A percentile compares a stretch with the other conserved stretches of the same genome.
Conservation (phyloP, 2,113 vertebrate genomes). For the Choloepus hoffmanni region DNA sequence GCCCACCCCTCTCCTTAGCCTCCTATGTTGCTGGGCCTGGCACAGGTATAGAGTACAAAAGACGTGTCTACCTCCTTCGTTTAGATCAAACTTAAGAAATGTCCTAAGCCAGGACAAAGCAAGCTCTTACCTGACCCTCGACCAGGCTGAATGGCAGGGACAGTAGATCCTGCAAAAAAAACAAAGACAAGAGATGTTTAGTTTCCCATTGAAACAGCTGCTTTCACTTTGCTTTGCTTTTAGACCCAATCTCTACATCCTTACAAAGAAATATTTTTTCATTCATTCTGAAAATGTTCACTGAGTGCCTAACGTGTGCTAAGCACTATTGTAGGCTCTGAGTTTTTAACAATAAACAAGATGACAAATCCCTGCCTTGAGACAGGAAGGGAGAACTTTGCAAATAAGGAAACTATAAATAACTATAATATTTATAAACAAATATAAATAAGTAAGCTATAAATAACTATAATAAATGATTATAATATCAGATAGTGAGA, state of each 20-base stretch:
- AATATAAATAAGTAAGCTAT: not conserved
- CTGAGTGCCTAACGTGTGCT: not conserved
- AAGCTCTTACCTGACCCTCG: conserved; percentile 33
- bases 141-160: not conserved
- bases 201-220: not conserved
- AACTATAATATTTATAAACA: no score
- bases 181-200: not conserved
- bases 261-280: not conserved
- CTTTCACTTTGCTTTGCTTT: not conserved
- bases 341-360: not conserved
- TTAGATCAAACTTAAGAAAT: not conserved
- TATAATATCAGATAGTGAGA: not conserved
- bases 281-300: not conserved
- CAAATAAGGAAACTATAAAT: not conserved
- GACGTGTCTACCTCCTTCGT: not conserved
- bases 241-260: not conserved
- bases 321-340: not conserved
- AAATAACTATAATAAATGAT: no score
- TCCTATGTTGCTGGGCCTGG: not conserved
- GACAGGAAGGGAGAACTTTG: not conserved
- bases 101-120: not conserved
- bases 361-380: not conserved
- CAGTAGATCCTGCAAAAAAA: conserved; percentile 33
- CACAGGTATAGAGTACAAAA: not conserved
- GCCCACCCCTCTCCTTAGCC: accelerated